phyloP scores from a whole-genome alignment of 2,113 vertebrate genomes.

The Sceloporus undulatus region DNA sequence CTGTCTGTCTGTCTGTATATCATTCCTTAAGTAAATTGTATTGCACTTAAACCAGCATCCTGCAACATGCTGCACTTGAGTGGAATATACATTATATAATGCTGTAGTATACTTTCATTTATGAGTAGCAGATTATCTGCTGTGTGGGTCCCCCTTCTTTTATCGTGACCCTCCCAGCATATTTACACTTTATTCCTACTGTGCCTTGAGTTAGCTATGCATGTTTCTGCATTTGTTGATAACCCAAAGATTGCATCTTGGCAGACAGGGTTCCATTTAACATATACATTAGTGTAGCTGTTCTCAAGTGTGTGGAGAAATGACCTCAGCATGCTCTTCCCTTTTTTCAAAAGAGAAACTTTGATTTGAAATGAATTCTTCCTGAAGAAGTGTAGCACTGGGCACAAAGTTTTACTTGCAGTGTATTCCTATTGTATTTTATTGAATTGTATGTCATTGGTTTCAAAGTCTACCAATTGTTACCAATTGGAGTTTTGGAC shows the following conservation, averaged over 20 bases:
- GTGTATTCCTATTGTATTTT: background rate
- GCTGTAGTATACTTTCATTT: conserved; percentile 31
- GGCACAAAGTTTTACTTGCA: conserved; percentile 24
- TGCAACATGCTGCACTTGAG: conserved; percentile 26
- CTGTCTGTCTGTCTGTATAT: background rate
- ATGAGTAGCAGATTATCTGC: conserved; percentile 39
- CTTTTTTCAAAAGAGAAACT: conserved; percentile 21
- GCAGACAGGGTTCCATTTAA: conserved; percentile 39
- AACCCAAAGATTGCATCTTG: conserved; percentile 40
- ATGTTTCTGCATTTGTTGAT: conserved; percentile 38
- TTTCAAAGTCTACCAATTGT: no score
- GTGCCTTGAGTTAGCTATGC: conserved; percentile 21
- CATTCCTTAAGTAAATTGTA: conserved; percentile 50
- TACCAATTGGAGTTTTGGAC: no score
- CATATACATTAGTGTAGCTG: conserved; percentile 34
- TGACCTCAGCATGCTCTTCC: background rate
- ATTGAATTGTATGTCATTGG: background rate
- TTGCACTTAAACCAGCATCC: conserved; percentile 54
- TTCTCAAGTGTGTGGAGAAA: conserved; percentile 31
- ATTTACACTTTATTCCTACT: conserved; percentile 1
- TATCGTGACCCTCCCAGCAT: background rate
- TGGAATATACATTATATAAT: conserved; percentile 43
- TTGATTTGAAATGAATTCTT: conserved; percentile 4
- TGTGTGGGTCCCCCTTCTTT: rapidly evolving
- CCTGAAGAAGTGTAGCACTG: background rate